phyloP scores from a whole-genome alignment of 1,140 invertebrate genomes.

The Pseudomyrmex dendroicus region DNA sequence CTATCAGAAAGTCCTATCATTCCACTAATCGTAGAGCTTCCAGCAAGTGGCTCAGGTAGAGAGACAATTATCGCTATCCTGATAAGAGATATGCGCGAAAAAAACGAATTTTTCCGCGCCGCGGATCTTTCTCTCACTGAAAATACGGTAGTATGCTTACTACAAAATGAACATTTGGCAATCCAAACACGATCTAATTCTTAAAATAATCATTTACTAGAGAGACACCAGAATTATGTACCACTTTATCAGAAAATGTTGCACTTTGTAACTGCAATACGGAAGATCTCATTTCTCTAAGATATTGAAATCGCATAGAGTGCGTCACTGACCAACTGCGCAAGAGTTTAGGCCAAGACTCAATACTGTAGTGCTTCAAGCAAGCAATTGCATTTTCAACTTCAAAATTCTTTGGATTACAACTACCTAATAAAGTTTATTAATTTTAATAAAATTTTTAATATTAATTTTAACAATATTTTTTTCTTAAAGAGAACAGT shows the following conservation, averaged over 20 bases:
- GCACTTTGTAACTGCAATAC: background rate
- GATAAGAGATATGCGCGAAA: no score
- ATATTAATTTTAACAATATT: no score
- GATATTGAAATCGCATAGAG: background rate
- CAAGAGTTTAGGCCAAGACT: conserved; percentile 11
- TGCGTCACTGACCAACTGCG: conserved; percentile 11
- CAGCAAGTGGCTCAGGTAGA: no score
- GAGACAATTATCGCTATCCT: no score
- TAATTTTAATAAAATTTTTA: background rate
- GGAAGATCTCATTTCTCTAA: background rate
- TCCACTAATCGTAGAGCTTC: no score
- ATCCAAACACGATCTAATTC: background rate
- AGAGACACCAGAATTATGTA: background rate
- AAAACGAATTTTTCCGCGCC: no score
- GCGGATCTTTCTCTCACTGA: no score
- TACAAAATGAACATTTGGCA: conserved; percentile 10
- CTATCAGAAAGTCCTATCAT: no score
- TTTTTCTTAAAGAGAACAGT: no score
- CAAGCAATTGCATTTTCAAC: conserved; percentile 5
- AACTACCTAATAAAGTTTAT: conserved; percentile 3
- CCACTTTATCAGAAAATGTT: background rate
- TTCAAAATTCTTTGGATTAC: background rate
- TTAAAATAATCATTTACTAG: conserved; percentile 9
- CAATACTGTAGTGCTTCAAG: conserved; percentile 1
- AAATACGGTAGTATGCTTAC: background rate